A percentile compares a stretch with the other conserved stretches of the same genome.
These are phyloP conservation scores for Mythimna lalbum DNA, from an alignment of 2,888 invertebrate species.

Conservation along the genomic window DNA sequence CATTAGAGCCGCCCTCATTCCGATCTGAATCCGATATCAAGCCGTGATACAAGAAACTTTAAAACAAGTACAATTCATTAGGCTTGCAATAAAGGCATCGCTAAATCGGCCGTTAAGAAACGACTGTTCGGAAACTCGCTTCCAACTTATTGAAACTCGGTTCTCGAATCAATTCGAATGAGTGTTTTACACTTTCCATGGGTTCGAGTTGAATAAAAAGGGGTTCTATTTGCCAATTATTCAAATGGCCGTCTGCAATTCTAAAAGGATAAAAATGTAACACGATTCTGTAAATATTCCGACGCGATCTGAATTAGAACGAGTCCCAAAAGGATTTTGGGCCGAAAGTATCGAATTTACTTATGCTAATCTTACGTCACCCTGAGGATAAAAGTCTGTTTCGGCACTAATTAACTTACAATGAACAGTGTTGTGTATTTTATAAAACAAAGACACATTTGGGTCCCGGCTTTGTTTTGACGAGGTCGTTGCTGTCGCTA, in stretches of 20 bases:
- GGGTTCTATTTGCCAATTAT: slow-evolving; percentile 78
- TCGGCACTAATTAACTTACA: slow-evolving; percentile 77
- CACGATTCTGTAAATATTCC: slow-evolving; percentile 77
- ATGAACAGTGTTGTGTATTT: slow-evolving; percentile 71
- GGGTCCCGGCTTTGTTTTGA: slow-evolving; percentile 27
- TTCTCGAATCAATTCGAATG: slow-evolving; percentile 69
- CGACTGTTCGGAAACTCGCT: slow-evolving; percentile 65
- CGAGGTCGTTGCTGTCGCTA: slow-evolving; percentile 31
- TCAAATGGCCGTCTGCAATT: slow-evolving; percentile 75
- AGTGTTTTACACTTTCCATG: slow-evolving; percentile 73
- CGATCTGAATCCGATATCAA: slow-evolving; percentile 77
- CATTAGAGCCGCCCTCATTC: slow-evolving; percentile 77
- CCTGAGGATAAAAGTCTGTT: slow-evolving; percentile 80
- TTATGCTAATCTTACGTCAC: slow-evolving; percentile 86
- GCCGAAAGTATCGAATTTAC: slow-evolving; percentile 82
- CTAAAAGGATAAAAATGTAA: slow-evolving; percentile 78
- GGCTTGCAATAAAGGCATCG: slow-evolving; percentile 79
- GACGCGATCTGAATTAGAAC: slow-evolving; percentile 78
- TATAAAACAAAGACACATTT: slow-evolving; percentile 63
- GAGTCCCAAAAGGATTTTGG: slow-evolving; percentile 75
- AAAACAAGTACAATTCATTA: slow-evolving; percentile 84
- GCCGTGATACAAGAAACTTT: slow-evolving; percentile 81
- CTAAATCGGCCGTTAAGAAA: slow-evolving; percentile 74
- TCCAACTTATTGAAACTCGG: slow-evolving; percentile 70
- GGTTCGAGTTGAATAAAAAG: slow-evolving; percentile 68